Base-by-base conservation (phyloP, 2,888 invertebrate species). In the Eueremaeus valkanovi region DNA sequence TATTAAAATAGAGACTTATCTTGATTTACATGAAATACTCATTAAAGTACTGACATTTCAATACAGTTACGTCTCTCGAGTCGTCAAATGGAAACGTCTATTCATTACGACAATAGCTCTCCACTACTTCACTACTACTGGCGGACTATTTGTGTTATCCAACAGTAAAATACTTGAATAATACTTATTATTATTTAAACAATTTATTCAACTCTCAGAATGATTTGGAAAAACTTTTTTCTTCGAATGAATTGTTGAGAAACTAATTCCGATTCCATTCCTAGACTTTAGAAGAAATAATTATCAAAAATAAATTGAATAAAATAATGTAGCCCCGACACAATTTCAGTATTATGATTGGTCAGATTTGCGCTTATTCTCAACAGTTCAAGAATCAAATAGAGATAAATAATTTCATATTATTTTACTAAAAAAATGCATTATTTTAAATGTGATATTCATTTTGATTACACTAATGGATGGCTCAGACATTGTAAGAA, bases 1-100 rank as follows among this genome's bases (percentile, higher is more conserved):
- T 21, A 68, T 68, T 40, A 68, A 68, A 68, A 68, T 68, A 40
- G 68, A 42, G 40, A 16, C 42, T 40, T 40, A 68, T 40, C 63
- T 63, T 63, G 40, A 68, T 68, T 68, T 68, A 68, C 68, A 68
- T 68, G 21, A 68, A 36, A 68, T 68, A 42, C n/a, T 42, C 68
- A 68, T 68, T 68, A 68, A 40, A 40, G 21, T n/a, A 68, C 40
- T 68, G 68, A 36, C 68, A 68, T 68, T 68, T 68, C 36, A 40
- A 24, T 21, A 36, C 40, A 36, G 16, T 24, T 33, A 21, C n/a
- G 36, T 68, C 68, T 40, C 68, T 40, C 24, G 40, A 42, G 68
- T 40, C 68, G 40, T 40, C 68, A 40, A 68, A 68, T 68, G 68
- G 24, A 68, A 68, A 68, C 24, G 3, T 18, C 40, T 68, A 68